These are phyloP conservation scores for Drosophila ambigua DNA, from an alignment of 1,140 invertebrate genomes.

Conservation along the genomic window DNA sequence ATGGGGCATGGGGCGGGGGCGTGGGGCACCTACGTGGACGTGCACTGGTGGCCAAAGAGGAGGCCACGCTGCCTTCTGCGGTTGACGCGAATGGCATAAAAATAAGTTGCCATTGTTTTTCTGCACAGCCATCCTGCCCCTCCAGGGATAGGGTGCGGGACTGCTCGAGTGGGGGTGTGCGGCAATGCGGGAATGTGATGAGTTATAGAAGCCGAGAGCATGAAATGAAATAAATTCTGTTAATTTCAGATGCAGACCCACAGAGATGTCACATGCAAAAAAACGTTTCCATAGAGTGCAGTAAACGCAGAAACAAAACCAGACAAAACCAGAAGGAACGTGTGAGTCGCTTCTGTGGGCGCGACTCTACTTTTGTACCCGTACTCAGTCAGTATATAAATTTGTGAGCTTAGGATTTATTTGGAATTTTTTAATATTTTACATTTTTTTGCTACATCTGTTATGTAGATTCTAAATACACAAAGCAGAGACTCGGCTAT, in stretches of 20 bases:
- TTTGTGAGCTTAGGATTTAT: too few species aligned
- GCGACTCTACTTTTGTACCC: too few species aligned
- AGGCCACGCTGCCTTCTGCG: conserved; percentile 45
- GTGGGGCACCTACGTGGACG: conserved; percentile 2
- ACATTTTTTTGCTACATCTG: too few species aligned
- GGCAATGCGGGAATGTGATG: conserved; percentile 43
- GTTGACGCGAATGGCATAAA: conserved; percentile 74
- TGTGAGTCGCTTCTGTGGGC: too few species aligned
- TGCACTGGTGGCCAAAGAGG: too few species aligned
- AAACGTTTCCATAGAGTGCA: conserved; percentile 55
- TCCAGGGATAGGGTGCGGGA: conserved; percentile 8
- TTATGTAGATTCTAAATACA: too few species aligned
- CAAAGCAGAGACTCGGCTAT: too few species aligned
- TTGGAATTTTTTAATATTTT: too few species aligned
- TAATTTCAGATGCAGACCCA: conserved; percentile 71
- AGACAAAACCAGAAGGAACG: conserved; percentile 20
- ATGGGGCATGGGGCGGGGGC: too few species aligned
- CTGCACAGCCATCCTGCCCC: not conserved
- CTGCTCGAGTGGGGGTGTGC: conserved; percentile 2
- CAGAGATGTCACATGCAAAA: conserved; percentile 44
- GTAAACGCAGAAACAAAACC: conserved; percentile 37
- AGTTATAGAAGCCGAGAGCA: conserved; percentile 25
- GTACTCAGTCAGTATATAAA: too few species aligned
- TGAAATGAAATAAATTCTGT: conserved; percentile 79
- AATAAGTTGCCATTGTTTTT: conserved; percentile 77